Conservation (phyloP, 2,113 vertebrate species). For the Gasterosteus aculeatus region DNA sequence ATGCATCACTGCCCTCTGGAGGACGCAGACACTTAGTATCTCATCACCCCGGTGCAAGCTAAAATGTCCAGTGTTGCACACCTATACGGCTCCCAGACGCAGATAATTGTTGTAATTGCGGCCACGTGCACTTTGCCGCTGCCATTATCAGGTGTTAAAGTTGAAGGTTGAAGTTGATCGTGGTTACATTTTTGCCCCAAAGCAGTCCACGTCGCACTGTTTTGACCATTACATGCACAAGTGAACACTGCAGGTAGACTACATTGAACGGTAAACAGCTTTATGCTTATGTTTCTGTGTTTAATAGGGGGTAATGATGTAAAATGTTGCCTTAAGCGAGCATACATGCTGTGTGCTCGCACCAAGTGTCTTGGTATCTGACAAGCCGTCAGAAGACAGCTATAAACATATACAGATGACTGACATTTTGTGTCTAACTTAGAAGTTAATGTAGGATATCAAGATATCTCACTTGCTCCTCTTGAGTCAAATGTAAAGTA, state of each 20-base stretch:
- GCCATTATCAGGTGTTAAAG: not conserved
- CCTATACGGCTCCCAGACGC: too few relatives aligned
- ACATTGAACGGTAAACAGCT: not conserved
- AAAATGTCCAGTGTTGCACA: not conserved
- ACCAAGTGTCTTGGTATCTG: not conserved
- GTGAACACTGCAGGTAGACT: not conserved
- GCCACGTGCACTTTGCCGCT: too few relatives aligned
- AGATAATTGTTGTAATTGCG: too few relatives aligned
- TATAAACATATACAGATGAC: not conserved
- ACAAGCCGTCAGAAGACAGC: not conserved
- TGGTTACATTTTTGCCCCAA: not conserved
- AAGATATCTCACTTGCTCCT: constrained; percentile 27
- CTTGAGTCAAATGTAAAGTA: constrained; percentile 52
- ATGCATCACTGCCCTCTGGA: constrained; percentile 1
- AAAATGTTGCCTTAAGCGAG: not conserved
- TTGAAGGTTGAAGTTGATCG: not conserved
- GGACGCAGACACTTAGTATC: not conserved
- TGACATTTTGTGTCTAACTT: not conserved
- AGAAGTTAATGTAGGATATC: constrained; percentile 9
- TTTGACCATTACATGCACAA: not conserved
- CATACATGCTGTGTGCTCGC: not conserved
- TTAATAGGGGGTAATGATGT: not conserved
- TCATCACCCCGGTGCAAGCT: not conserved
- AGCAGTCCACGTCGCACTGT: not conserved
- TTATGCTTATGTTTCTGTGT: not conserved